Evolutionary conservation across 1,140 invertebrate genomes (phyloP), one percentile per base, ranked within the genome.

Genomic region (Drosophila kanapiae): DNA sequence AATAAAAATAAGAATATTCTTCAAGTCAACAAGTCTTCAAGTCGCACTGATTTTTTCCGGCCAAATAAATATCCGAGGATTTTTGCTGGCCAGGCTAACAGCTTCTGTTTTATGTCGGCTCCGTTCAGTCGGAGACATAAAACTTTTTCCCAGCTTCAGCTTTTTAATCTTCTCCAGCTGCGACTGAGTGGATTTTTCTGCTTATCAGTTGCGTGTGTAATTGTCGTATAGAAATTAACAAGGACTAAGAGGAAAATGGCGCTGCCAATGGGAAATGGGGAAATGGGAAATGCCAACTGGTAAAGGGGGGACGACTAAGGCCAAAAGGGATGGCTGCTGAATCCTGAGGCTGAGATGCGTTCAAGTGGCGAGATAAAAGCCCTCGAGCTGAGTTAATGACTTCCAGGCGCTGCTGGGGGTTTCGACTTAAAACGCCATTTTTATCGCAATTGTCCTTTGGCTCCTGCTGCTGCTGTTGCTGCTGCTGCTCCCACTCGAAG

Each of bases 181-280:
- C 33, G 35, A 27, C 16, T 56, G 37, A 60, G 48, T 69, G 42
- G 47, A 35, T 47, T 47, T 45, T 42, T 49, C 72, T 43, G 56
- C 78, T 90, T 90, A 90, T 90, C 85, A 90, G 86, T 76, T 85
- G 86, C 63, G 81, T 90, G 81, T 90, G 86, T 90, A 90, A 90
- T 90, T 90, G 85, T 82, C 48, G 74, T 65, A 72, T 57, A 75
- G 86, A 91, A 90, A 91, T 90, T 90, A 90, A 90, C 75, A 72
- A 74, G 70, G 47, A 45, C 56, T 33, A 16, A 11, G 23, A 29
- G 59, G 60, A 85, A 74, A 85, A 90, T 91, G 85, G 75, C 86
- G 68, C 70, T 90, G 78, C 70, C 69, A 83, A 80, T 80, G 81
- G 69, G 65, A 70, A 68, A 68, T 75, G 53, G 45, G 48, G 38